Evolutionary conservation across 2,888 invertebrate species (phyloP).

Genomic region (Drosophila prolongata): DNA sequence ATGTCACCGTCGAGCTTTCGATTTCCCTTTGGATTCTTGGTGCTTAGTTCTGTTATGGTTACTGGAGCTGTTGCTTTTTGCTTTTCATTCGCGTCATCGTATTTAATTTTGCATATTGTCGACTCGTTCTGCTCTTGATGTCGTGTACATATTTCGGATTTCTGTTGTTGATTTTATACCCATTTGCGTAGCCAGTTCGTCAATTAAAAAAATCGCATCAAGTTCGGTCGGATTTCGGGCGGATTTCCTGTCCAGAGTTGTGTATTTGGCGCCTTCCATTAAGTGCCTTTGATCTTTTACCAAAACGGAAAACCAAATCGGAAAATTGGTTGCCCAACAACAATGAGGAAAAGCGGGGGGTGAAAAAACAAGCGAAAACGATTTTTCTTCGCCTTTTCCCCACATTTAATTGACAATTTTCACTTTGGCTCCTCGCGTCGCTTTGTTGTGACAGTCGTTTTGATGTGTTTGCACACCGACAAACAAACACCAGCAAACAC

Average conservation of each 20-base stretch:
- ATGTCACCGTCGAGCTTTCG: not conserved
- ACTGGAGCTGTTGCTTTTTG: constrained; percentile 39
- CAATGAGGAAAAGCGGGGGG: constrained; percentile 2
- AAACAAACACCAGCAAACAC: constrained; percentile 2
- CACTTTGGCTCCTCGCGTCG: constrained; percentile 55
- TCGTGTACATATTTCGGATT: constrained; percentile 27
- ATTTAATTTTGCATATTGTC: constrained; percentile 79
- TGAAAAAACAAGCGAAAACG: constrained; percentile 17
- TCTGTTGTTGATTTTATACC: constrained; percentile 59
- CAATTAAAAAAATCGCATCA: constrained; percentile 71
- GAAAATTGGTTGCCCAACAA: constrained; percentile 56
- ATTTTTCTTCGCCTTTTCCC: constrained; percentile 40
- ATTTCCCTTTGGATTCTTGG: constrained; percentile 17
- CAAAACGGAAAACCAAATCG: constrained; percentile 42
- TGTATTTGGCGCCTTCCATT: constrained; percentile 57
- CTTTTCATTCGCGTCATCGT: constrained; percentile 70
- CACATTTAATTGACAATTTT: constrained; percentile 75
- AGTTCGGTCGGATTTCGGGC: constrained; percentile 37
- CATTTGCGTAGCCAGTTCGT: constrained; percentile 55
- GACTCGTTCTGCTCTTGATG: constrained; percentile 55
- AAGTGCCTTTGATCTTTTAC: constrained; percentile 79
- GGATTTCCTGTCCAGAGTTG: constrained; percentile 32
- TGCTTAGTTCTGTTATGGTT: constrained; percentile 19
- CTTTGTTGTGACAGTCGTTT: constrained; percentile 74
- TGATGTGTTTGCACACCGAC: constrained; percentile 69